Evolutionary conservation across 2,888 invertebrate species (phyloP).

Genomic region (Drosophila picticornis): DNA sequence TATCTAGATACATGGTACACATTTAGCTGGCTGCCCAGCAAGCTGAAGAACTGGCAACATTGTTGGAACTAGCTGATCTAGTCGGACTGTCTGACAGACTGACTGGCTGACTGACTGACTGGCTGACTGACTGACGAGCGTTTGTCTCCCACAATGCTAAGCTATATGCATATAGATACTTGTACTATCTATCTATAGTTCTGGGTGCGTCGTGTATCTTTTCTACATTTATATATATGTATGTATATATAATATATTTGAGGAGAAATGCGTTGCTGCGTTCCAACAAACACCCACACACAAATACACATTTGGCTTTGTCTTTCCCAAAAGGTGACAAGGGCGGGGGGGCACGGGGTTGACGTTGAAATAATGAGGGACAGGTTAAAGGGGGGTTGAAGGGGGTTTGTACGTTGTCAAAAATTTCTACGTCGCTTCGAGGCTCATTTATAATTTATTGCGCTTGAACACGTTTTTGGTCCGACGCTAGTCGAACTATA

Average conservation of each 20-base stretch:
- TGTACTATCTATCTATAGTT: constrained; percentile 56
- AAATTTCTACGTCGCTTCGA: constrained; percentile 57
- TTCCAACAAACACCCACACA: constrained; percentile 41
- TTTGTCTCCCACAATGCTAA: constrained; percentile 53
- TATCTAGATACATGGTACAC: constrained; percentile 30
- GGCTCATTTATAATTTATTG: constrained; percentile 80
- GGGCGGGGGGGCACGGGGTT: constrained; percentile 8
- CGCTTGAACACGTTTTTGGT: constrained; percentile 75
- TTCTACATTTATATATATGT: background rate
- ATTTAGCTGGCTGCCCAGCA: constrained; percentile 42
- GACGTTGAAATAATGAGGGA: background rate
- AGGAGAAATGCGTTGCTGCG: constrained; percentile 57
- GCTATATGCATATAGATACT: constrained; percentile 25
- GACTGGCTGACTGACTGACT: constrained; percentile 29
- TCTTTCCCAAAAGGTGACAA: constrained; percentile 49
- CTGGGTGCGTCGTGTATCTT: constrained; percentile 27
- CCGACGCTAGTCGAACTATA: constrained; percentile 25
- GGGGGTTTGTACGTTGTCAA: constrained; percentile 42
- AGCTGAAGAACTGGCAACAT: constrained; percentile 40
- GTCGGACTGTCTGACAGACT: constrained; percentile 5
- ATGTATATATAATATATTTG: constrained; percentile 28
- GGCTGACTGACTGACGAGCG: constrained; percentile 39
- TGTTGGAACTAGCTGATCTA: constrained; percentile 56
- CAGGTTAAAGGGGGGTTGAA: background rate
- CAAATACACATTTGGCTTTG: constrained; percentile 38